Base-by-base conservation (phyloP, 2,113 vertebrate species). In the Rynchops niger region DNA sequence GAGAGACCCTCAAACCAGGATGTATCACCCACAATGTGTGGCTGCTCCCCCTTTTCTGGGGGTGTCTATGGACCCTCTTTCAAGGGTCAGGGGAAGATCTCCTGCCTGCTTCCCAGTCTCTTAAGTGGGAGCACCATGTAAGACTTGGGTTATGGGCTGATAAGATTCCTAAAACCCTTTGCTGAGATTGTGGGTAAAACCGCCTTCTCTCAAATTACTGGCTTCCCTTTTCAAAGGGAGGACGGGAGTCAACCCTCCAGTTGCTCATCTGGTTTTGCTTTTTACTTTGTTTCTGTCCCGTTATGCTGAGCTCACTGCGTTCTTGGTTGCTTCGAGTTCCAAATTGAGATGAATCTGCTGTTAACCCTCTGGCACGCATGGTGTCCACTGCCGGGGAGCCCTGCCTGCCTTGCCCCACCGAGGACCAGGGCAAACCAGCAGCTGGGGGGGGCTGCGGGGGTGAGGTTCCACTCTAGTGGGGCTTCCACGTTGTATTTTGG, bases 191-290 rank as follows among this genome's bases (percentile, higher is more conserved):
- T n/a, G 88, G 63, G 65, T 93, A 71, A 93, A 95, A 56, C 38
- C 7, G 32, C 52, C 30, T 61, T 81, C 82, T 83, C 94, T 94
- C 80, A 77, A 80, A 88, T 90, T 67, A 90, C 71, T 10, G 3
- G 17, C 70, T 95, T 94, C 49, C 47, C 43, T 93, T 89, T 93
- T 91, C 73, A 89, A 87, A 91, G 74, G 65, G 65, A 86, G 67
- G 63, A 86, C 59, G 74, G 72, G 59, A 91, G 20, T 86, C 61
- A n/a, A 5, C 23, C 78, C 77, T 15, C 16, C 38, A 55, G 47
- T 55, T 2, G 2, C 59, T 93, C 90, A 92, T 93, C 88, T 95
- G 88, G 88, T 95, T 93, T 91, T 97, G 65, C 69, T 95, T 95
- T 96, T 89, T 87, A 29, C 65, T 93, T 86, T 8, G 15, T 95